A percentile compares a stretch with the other conserved stretches of the same genome.
These are phyloP conservation scores for Acrobasis repandana DNA, from an alignment of 2,888 invertebrate genomes.

Conservation along the genomic window DNA sequence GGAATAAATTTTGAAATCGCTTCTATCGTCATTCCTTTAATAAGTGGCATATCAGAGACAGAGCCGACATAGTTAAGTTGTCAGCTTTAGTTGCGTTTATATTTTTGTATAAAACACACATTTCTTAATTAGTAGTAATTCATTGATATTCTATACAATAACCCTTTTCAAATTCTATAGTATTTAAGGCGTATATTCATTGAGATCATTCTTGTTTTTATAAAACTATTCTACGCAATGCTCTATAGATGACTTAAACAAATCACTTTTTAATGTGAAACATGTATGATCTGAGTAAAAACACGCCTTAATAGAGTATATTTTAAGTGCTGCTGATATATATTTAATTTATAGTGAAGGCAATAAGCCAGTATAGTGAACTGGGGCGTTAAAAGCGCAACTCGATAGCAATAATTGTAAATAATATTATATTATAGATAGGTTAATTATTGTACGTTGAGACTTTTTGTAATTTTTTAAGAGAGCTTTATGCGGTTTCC, in stretches of 20 bases:
- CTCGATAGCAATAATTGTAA: slow-evolving; percentile 80
- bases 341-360: slow-evolving; percentile 64
- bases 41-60: slow-evolving; percentile 69
- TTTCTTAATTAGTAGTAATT: neutral
- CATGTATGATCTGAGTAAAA: slow-evolving; percentile 16
- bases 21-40: slow-evolving; percentile 67
- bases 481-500: slow-evolving; percentile 76
- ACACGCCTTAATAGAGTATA: slow-evolving; percentile 48
- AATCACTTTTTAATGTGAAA: neutral
- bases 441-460: slow-evolving; percentile 79
- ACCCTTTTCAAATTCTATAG: slow-evolving; percentile 26
- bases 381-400: slow-evolving; percentile 77
- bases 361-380: slow-evolving; percentile 68
- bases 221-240: neutral
- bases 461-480: slow-evolving; percentile 78
- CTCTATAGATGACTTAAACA: neutral
- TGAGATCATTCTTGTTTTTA: slow-evolving; percentile 14
- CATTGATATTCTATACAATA: slow-evolving; percentile 7
- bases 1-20: slow-evolving; percentile 46
- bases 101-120: slow-evolving; percentile 40
- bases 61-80: slow-evolving; percentile 40
- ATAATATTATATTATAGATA: slow-evolving; percentile 72
- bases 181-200: slow-evolving; percentile 23
- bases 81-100: slow-evolving; percentile 59
- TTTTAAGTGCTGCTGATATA: slow-evolving; percentile 44